Evolutionary conservation across 2,113 vertebrate genomes (phyloP), one percentile per base, ranked within the genome.

Genomic region (Ochotona princeps): DNA sequence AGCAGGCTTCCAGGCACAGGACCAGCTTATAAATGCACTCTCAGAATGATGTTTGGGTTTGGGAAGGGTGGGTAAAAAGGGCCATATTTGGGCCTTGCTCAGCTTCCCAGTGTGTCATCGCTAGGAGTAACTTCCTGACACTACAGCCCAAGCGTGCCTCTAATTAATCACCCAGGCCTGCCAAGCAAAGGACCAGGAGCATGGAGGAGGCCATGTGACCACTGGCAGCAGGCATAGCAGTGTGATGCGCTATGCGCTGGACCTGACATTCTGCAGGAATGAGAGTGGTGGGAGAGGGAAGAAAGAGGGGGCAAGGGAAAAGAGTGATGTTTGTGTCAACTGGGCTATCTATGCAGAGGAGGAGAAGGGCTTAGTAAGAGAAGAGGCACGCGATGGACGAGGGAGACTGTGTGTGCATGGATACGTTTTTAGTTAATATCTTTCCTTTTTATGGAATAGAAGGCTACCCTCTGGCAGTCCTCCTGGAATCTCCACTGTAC

Each of bases 361-460:
- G 20, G 74, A 61, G 66, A 74, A 72, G 60, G 63, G 76, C 67
- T 95, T 65, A 81, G 74, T 81, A 88, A 90, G 93, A 67, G 54
- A 83, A 51, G 2, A 84, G 84, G 92, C 91, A 74, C 0, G 23
- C 30, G 82, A 49, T 3, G 78, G 65, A 25, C 21, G 18, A 87
- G 49, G 51, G 51, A 74, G 79, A 70, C 89, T 80, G 28, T 73
- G 28, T 73, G 80, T n/a, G 87, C 63, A 17, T 51, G 81, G 72
- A 3, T 83, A 74, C 17, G 47, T 91, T 96, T 97, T 98, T 96
- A 89, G 65, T 93, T 92, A 79, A 69, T 95, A 97, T 96, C 96
- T 97, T 97, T 97, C 97, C 98, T 98, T 98, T 98, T 98, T 98
- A 98, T 97, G 97, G 98, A 98, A 95, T 97, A 95, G 96, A 97